Percentiles rank a stretch among this genome's conserved stretches.
phyloP scores from a whole-genome alignment of 2,888 invertebrate species.

The Spisula solida region DNA sequence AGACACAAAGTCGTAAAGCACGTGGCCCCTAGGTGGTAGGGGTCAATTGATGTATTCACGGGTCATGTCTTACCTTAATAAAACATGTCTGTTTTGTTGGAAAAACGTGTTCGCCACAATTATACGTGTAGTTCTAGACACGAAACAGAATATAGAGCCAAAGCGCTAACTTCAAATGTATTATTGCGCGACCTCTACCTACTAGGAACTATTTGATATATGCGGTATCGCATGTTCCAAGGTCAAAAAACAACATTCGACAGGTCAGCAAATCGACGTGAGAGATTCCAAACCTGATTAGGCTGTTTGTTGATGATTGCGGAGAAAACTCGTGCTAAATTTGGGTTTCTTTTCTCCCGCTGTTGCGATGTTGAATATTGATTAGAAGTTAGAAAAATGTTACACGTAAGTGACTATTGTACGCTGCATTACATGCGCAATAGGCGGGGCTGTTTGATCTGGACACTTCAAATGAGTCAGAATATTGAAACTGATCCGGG shows the following conservation, averaged over 20 bases:
- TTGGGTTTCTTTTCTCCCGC: background rate
- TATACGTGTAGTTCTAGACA: slow-evolving; percentile 16
- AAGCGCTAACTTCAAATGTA: slow-evolving; percentile 30
- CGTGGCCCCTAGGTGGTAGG: slow-evolving; percentile 65
- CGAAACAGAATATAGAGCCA: slow-evolving; percentile 25
- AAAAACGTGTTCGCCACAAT: slow-evolving; percentile 64
- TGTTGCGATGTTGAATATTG: background rate
- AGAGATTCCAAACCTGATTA: slow-evolving; percentile 23
- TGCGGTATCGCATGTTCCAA: slow-evolving; percentile 48
- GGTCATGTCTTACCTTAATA: slow-evolving; percentile 67
- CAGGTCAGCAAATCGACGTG: slow-evolving; percentile 34
- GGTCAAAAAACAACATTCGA: slow-evolving; percentile 58
- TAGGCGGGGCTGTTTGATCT: slow-evolving; percentile 26
- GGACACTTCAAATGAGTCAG: slow-evolving; percentile 22
- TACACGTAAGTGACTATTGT: slow-evolving; percentile 20
- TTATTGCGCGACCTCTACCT: slow-evolving; percentile 56
- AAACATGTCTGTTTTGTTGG: slow-evolving; percentile 65
- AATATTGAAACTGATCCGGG: slow-evolving; percentile 29
- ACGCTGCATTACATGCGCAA: slow-evolving; percentile 12
- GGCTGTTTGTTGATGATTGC: background rate
- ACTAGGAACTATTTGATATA: slow-evolving; percentile 68
- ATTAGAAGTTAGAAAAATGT: background rate
- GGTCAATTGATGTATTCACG: slow-evolving; percentile 62
- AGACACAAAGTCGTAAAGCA: slow-evolving; percentile 51
- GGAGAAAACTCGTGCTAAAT: background rate